Percentiles rank a stretch among this genome's conserved stretches.
Conservation (phyloP, 2,797 vertebrate genomes). For the Liparis tanakae region DNA sequence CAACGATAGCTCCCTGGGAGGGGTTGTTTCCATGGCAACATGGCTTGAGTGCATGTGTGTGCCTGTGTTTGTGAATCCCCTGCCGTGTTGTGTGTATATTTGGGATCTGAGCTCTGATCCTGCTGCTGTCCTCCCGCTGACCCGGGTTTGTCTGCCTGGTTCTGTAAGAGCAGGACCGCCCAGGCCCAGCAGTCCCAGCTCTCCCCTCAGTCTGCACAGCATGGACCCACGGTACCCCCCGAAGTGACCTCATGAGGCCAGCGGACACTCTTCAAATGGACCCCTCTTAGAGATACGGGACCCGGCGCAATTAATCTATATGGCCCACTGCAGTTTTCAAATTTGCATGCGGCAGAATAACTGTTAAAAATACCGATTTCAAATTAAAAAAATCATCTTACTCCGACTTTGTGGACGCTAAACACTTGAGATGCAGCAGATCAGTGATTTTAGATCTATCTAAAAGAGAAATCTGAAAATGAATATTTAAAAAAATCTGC, state of each 20-base stretch:
- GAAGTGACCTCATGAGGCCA: constrained; percentile 43
- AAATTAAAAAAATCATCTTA: too few relatives aligned
- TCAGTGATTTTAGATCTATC: too few relatives aligned
- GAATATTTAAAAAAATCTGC: too few relatives aligned
- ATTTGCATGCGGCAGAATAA: too few relatives aligned
- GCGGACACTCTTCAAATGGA: not conserved
- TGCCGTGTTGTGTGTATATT: constrained; percentile 39
- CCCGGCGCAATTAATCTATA: too few relatives aligned
- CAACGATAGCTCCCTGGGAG: constrained; percentile 36
- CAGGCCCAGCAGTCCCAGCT: constrained; percentile 55
- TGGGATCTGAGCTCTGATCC: constrained; percentile 39
- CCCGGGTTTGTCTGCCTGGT: constrained; percentile 60
- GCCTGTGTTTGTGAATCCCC: constrained; percentile 20
- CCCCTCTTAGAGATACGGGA: too few relatives aligned
- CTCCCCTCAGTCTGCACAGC: constrained; percentile 36
- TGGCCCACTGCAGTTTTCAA: too few relatives aligned
- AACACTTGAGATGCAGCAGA: too few relatives aligned
- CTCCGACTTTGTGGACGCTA: too few relatives aligned
- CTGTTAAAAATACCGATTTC: too few relatives aligned
- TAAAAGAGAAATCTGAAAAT: too few relatives aligned
- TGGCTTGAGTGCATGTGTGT: constrained; percentile 16
- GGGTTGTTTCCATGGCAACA: constrained; percentile 60
- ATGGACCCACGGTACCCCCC: constrained; percentile 9
- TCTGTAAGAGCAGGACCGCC: constrained; percentile 68
- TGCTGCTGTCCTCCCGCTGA: constrained; percentile 63